Evolutionary conservation across 1,140 invertebrate species (phyloP), one percentile per base, ranked within the genome.

Genomic region (Trichogramma pretiosum): DNA sequence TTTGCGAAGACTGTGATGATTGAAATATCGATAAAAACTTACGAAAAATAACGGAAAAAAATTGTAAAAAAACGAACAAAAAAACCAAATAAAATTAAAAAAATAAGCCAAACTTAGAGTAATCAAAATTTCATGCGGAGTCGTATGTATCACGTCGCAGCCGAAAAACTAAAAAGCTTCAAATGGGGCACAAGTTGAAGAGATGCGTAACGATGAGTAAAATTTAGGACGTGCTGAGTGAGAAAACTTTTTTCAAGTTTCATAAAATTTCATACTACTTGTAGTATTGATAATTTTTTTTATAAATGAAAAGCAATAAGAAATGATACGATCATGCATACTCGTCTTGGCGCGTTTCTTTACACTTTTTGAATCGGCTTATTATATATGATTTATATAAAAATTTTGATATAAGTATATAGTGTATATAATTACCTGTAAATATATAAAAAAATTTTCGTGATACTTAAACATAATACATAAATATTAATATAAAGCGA

Each of bases 181-280:
- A n/a, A n/a, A n/a, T n/a, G n/a, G n/a, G n/a, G n/a, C n/a, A n/a
- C n/a, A 18, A 51, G 38, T 37, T 33, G 42, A 51, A 42, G 49
- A 51, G 46, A 51, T 44, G 49, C 49, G 49, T 51, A 51, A 51
- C 33, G 49, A 51, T 24, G 49, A 50, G 48, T 50, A 50, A 35
- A 45, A n/a, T n/a, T n/a, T n/a, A n/a, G n/a, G n/a, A n/a, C n/a
- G n/a, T n/a, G n/a, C 30, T 41, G 38, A 26, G 17, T 3, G 11
- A 48, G n/a, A n/a, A n/a, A n/a, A n/a, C n/a, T n/a, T n/a, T n/a
- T n/a, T n/a, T n/a, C n/a, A n/a, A n/a, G n/a, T n/a, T n/a, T n/a
- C n/a, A n/a, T n/a, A n/a, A n/a, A n/a, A n/a, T n/a, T n/a, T n/a
- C n/a, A n/a, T n/a, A n/a, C n/a, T n/a, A n/a, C n/a, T n/a, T n/a